Base-by-base conservation (phyloP, 2,888 invertebrate genomes). In the Ennomos fuscantarius region DNA sequence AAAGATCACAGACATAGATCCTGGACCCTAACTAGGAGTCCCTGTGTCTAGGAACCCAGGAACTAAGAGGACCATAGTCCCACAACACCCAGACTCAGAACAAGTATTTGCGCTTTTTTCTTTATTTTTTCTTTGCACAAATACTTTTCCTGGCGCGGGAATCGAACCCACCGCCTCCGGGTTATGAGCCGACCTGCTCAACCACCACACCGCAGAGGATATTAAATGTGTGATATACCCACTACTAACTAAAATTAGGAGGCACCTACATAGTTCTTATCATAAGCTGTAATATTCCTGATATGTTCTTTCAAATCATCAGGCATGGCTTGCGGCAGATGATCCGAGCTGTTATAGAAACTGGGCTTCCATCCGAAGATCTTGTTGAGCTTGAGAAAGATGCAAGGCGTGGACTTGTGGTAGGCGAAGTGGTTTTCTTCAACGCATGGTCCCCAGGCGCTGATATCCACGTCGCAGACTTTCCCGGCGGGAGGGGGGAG, bases 351-450 rank as follows among this genome's bases (percentile, higher is more conserved):
- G 76, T 97, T 95, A 79, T 96, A 98, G 76, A 94, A 96, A 34
- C 95, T 93, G 0, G 99, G 98, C 65, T 93, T 92, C 98, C 98
- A 99, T 13, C 95, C 97, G 73, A 95, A 98, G 76, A 98, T 98
- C 94, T 97, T 98, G 91, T 99, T 99, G 39, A 99, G 92, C 84
- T 99, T 99, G 55, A 99, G 93, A 81, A 99, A 96, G 64, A 99
- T 94, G 87, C 99, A 99, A 0, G 99, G 99, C 13, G 96, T 95
- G 40, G 98, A 98, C 79, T 96, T 95, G 81, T 97, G 96, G 86
- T 97, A 99, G 60, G 97, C 98, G 85, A 96, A 99, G 72, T 95
- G 93, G 76, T 97, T 96, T 66, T 96, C 96, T 69, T 95, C 95
- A 9, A 95, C 95, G 85, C 99, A 99, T 0, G 95, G 95, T 0